These are phyloP conservation scores for Gymnosoma rotundatum DNA, from an alignment of 2,888 invertebrate genomes.

Conservation along the genomic window DNA sequence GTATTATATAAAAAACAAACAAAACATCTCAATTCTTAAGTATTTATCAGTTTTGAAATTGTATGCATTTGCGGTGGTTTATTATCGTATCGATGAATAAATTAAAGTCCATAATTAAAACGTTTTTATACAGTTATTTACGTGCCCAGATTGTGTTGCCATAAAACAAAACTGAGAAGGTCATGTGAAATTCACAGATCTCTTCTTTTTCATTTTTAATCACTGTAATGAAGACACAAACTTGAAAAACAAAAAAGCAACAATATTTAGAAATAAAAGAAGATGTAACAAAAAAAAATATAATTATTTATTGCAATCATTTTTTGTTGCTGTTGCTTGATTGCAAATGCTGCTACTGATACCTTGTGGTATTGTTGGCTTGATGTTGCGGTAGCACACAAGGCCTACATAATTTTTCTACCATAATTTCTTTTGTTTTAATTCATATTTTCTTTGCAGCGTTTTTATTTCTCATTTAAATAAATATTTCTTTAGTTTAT, in stretches of 20 bases:
- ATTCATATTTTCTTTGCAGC: conserved; percentile 29
- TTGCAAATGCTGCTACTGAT: not conserved
- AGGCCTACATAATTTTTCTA: conserved; percentile 41
- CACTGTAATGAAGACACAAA: conserved; percentile 10
- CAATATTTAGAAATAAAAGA: conserved; percentile 18
- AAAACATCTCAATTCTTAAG: not conserved
- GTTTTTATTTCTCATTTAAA: conserved; percentile 7
- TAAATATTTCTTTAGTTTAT: not conserved
- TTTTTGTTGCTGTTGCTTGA: not conserved
- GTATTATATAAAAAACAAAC: too few relatives aligned
- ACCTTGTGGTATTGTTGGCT: not conserved
- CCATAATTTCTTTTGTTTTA: conserved; percentile 54
- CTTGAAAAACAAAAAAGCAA: not conserved
- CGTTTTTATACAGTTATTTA: conserved; percentile 30
- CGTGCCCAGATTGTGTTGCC: not conserved
- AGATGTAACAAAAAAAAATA: conserved; percentile 2
- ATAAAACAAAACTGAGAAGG: conserved; percentile 27
- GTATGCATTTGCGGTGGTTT: not conserved
- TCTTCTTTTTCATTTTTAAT: conserved; percentile 35
- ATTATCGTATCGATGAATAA: conserved; percentile 8
- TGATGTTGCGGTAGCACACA: not conserved
- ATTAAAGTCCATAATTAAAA: conserved; percentile 31
- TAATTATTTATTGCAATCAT: conserved; percentile 53
- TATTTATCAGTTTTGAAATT: conserved; percentile 17
- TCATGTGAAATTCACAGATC: conserved; percentile 66